A percentile compares a stretch with the other conserved stretches of the same genome.
phyloP scores from a whole-genome alignment of 2,797 vertebrate species.

The Botia almorhae region DNA sequence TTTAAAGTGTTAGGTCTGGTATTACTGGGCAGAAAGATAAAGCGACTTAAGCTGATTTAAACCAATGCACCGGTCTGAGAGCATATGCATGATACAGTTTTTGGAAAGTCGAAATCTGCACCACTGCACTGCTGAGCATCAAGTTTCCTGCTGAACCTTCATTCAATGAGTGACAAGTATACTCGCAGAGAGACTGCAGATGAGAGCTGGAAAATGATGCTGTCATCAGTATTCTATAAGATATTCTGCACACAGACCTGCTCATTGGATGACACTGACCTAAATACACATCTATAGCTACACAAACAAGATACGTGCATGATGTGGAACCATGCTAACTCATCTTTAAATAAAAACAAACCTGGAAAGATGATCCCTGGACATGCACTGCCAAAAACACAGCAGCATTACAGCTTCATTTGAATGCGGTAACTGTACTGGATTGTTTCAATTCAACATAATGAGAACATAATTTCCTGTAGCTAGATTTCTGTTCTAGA shows the following conservation, averaged over 20 bases:
- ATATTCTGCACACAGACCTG: neutral
- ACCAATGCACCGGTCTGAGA: neutral
- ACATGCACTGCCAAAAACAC: neutral
- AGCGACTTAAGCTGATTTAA: neutral
- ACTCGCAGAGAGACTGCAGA: neutral
- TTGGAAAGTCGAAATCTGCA: conserved; percentile 3
- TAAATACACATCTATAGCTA: neutral
- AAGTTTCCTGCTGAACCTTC: neutral
- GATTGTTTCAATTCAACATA: too few relatives aligned
- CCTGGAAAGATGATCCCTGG: neutral
- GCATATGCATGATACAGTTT: conserved; percentile 1
- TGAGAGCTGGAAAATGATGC: conserved; percentile 6
- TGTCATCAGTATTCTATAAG: neutral
- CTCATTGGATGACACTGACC: neutral
- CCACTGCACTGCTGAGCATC: neutral
- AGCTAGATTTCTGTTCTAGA: too few relatives aligned
- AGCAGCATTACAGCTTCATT: neutral
- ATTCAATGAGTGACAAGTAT: neutral
- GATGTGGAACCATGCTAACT: neutral
- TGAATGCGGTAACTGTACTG: neutral
- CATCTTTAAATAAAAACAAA: neutral
- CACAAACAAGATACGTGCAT: neutral
- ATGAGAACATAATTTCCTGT: too few relatives aligned
- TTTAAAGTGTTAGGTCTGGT: neutral
- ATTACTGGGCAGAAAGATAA: neutral